Conservation (phyloP, 2,797 vertebrate species). For the Myotis vivesi region DNA sequence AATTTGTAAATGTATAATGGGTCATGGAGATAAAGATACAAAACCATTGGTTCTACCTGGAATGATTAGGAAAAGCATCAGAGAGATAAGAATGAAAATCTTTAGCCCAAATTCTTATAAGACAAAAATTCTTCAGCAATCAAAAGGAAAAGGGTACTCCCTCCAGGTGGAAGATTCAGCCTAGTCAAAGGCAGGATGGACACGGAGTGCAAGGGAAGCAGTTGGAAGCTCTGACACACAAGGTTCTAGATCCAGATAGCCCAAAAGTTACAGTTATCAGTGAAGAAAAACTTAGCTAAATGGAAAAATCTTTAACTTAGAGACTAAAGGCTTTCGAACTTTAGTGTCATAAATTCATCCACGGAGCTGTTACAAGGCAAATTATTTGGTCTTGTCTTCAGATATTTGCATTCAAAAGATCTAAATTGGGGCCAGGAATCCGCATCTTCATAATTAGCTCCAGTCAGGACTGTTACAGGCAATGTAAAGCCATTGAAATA, state of each 20-base stretch:
- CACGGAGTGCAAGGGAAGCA: rapidly evolving
- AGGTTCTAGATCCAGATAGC: not conserved
- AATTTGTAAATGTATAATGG: not conserved
- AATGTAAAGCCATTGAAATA: not conserved
- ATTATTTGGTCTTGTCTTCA: not conserved
- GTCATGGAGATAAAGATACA: not conserved
- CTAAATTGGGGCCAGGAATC: not conserved
- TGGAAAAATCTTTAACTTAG: not conserved
- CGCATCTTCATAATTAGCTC: not conserved
- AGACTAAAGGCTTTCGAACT: not conserved
- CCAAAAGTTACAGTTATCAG: too few species aligned
- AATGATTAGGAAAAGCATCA: not conserved
- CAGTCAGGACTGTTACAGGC: not conserved
- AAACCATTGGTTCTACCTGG: not conserved
- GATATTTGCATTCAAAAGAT: not conserved
- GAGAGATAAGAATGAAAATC: not conserved
- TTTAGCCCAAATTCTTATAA: not conserved
- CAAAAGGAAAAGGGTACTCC: not conserved
- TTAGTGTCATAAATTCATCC: not conserved
- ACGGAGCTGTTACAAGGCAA: not conserved
- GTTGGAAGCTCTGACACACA: rapidly evolving
- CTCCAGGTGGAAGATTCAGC: not conserved
- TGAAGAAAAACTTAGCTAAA: too few species aligned
- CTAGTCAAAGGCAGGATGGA: not conserved
- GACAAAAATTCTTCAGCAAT: not conserved